phyloP scores from a whole-genome alignment of 2,888 invertebrate genomes.

The Deroplatys truncata region DNA sequence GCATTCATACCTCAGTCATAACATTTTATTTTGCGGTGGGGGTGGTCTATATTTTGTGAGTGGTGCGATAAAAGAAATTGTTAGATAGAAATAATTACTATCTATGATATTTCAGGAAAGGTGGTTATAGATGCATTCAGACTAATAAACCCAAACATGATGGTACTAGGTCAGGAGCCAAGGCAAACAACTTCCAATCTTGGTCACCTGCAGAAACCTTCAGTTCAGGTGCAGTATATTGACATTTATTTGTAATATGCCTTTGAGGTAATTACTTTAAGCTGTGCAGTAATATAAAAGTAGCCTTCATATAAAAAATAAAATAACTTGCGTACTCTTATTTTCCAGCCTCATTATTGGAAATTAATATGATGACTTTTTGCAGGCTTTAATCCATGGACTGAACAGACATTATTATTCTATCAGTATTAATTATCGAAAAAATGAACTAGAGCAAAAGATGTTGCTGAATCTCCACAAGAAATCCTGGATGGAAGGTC shows the following conservation, averaged over 20 bases:
- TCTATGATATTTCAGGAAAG: conserved; percentile 50
- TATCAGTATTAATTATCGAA: conserved; percentile 98
- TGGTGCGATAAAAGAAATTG: too few relatives aligned
- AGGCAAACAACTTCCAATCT: conserved; percentile 98
- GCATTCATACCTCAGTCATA: too few relatives aligned
- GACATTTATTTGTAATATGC: neutral
- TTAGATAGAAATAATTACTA: neutral
- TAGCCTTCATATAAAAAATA: too few relatives aligned
- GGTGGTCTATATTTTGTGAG: too few relatives aligned
- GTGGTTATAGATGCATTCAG: conserved; percentile 99
- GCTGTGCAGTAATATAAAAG: too few relatives aligned
- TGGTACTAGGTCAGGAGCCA: conserved; percentile 98
- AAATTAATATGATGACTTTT: conserved; percentile 7
- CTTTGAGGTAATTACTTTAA: neutral
- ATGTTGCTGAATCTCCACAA: conserved; percentile 98
- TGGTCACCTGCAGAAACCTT: conserved; percentile 97
- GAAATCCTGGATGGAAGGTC: conserved; percentile 97
- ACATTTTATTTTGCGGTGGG: too few relatives aligned
- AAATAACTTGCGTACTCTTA: neutral
- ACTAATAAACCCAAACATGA: conserved; percentile 97
- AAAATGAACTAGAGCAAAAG: conserved; percentile 98
- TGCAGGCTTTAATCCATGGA: conserved; percentile 95
- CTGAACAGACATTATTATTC: conserved; percentile 98
- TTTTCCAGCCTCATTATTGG: neutral
- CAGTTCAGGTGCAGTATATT: conserved; percentile 63